phyloP scores from a whole-genome alignment of 2,888 invertebrate species.

The Strigamia maritima region DNA sequence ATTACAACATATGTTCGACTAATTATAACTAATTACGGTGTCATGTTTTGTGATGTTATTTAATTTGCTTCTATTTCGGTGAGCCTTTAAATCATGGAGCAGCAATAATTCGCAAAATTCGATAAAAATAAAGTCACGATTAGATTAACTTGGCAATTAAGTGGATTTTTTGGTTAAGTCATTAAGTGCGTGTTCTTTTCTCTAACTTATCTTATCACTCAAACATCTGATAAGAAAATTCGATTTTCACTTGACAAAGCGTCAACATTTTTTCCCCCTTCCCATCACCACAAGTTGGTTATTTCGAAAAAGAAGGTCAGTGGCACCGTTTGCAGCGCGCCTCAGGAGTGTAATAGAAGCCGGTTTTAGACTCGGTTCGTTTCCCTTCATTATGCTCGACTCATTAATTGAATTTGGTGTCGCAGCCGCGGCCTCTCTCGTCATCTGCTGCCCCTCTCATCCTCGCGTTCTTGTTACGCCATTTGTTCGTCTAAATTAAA shows the following conservation, averaged over 20 bases:
- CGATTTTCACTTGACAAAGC: no score
- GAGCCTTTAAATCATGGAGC: no score
- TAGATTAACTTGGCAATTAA: not conserved
- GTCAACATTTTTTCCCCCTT: not conserved
- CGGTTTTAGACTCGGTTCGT: not conserved
- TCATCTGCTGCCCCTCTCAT: not conserved
- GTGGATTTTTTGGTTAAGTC: not conserved
- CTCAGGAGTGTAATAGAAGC: not conserved
- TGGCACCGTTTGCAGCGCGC: not conserved
- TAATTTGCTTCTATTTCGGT: no score
- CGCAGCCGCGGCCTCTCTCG: constrained; percentile 4
- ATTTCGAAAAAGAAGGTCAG: not conserved
- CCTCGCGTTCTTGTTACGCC: not conserved
- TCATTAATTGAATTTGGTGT: constrained; percentile 4
- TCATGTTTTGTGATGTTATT: no score
- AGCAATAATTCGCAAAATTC: no score
- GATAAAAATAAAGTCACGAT: not conserved
- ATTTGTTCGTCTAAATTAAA: constrained; percentile 4
- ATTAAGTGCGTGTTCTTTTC: no score
- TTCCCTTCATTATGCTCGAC: constrained; percentile 4
- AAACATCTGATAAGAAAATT: constrained; percentile 4
- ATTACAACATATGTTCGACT: no score
- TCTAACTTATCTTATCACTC: not conserved
- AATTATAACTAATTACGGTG: no score
- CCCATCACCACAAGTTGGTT: not conserved